Evolutionary conservation across 2,113 vertebrate species (phyloP), one percentile per base, ranked within the genome.

Genomic region (Paracyprichromis sp.): DNA sequence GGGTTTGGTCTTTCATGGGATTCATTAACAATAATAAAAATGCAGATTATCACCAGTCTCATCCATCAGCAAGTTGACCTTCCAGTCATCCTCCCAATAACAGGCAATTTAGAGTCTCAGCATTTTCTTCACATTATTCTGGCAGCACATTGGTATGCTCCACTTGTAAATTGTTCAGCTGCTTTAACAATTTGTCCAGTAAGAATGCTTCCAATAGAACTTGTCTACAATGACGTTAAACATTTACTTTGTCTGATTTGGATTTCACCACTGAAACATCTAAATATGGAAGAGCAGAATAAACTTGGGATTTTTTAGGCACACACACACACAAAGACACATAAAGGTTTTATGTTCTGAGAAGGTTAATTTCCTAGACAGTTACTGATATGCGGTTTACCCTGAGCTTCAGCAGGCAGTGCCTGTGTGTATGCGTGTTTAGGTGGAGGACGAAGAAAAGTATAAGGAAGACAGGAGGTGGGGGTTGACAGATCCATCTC

Each of bases 401-500:
- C 79, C 36, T 87, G 89, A 89, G 90, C 83, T 86, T 89, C 56
- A 82, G 40, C 76, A 71, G 83, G 80, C 90, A 83, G 54, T 73
- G 47, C 78, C 54, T 53, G 52, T 87, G 56, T 61, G 26, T 31
- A 12, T 86, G 59, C 11, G 43, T 86, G 83, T 82, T 73, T 88
- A 87, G 81, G 86, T 90, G 83, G 53, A 88, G 81, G 47, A 26
- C 14, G 9, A 56, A 80, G 82, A 38, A 59, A 45, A 88, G 36
- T 61, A 79, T 76, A 84, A 89, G 61, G 78, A 80, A 71, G 82
- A 88, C 69, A 34, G 57, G 79, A 63, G 88, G 71, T 79, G 90
- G 90, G 90, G 90, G 88, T 83, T 88, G 88, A 94, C 82, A 83
- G 86, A 93, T 94, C 86, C 90, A 89, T 94, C 71, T 50, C 92